phyloP scores from a whole-genome alignment of 2,797 vertebrate species.

The Microctenopoma steveboyesi region DNA sequence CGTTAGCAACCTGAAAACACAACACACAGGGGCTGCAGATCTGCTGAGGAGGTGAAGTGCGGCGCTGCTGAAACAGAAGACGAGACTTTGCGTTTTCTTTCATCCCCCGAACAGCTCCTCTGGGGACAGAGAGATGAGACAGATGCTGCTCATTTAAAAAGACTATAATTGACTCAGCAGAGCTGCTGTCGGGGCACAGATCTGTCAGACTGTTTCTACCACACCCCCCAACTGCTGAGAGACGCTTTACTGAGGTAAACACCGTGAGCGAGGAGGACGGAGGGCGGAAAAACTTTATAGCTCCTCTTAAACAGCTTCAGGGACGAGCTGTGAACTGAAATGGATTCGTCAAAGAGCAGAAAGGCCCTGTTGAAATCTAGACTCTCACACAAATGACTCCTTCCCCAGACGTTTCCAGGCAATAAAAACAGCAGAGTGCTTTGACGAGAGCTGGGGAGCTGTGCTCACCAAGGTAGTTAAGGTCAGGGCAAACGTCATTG shows the following conservation, averaged over 20 bases:
- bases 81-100: constrained; percentile 62
- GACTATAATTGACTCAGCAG: constrained; percentile 61
- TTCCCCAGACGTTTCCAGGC: constrained; percentile 37
- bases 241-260: constrained; percentile 37
- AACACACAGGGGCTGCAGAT: constrained; percentile 23
- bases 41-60: constrained; percentile 32
- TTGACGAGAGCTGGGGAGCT: constrained; percentile 43
- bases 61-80: constrained; percentile 28
- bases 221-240: constrained; percentile 37
- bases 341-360: constrained; percentile 27
- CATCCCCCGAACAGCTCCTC: constrained; percentile 42
- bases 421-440: constrained; percentile 50
- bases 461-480: constrained; percentile 61
- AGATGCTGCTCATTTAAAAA: constrained; percentile 61
- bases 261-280: constrained; percentile 10
- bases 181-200: constrained; percentile 48
- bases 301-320: neutral
- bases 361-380: constrained; percentile 23
- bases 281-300: neutral
- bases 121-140: constrained; percentile 47
- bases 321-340: constrained; percentile 11
- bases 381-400: constrained; percentile 24
- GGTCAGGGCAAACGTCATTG: constrained; percentile 67
- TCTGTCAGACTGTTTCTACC: constrained; percentile 32
- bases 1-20: constrained; percentile 32